Base-by-base conservation (phyloP, 2,888 invertebrate genomes). In the Andrena haemorrhoa region DNA sequence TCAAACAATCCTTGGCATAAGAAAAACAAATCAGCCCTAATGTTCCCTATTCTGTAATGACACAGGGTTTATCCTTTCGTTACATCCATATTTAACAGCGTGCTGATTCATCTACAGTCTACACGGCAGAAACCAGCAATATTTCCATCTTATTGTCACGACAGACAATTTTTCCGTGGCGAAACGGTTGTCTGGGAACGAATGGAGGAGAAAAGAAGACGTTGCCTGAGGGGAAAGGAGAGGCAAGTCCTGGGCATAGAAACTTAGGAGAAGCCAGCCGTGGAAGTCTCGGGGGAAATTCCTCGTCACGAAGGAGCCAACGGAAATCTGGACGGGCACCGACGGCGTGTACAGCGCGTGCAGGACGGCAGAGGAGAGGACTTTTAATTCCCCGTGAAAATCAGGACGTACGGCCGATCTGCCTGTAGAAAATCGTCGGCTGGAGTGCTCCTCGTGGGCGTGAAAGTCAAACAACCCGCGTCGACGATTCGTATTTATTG, bases 211-310 rank as follows among this genome's bases (percentile, higher is more conserved):
- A 3, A 12, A 41, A 4, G 29, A 29, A 29, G 29, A 49, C 2
- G 49, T 12, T 49, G 49, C n/a, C 16, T 16, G 47, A 26, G 2
- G 47, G 41, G 47, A 61, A 69, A 75, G 79, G 33, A 71, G 33
- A 72, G 49, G 31, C 35, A 26, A 4, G 33, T 41, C 23, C 60
- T 61, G 33, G 10, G 16, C 51, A 31, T 12, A 33, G 75, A 72
- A 78, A 75, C 70, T 85, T 73, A 51, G 79, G 72, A 49, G 64
- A 77, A 70, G 61, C 53, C 73, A 61, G 68, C 53, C 65, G 63
- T 63, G 47, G 70, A 70, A 58, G 70, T 89, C 91, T 89, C 91
- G 23, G 66, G 91, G 91, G 91, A 91, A 91, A 91, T 91, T 91
- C 86, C 79, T 89, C 84, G 89, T 86, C 90, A 83, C 82, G 79